Evolutionary conservation across 2,113 vertebrate species (phyloP).

Genomic region (Perca schrenkii): DNA sequence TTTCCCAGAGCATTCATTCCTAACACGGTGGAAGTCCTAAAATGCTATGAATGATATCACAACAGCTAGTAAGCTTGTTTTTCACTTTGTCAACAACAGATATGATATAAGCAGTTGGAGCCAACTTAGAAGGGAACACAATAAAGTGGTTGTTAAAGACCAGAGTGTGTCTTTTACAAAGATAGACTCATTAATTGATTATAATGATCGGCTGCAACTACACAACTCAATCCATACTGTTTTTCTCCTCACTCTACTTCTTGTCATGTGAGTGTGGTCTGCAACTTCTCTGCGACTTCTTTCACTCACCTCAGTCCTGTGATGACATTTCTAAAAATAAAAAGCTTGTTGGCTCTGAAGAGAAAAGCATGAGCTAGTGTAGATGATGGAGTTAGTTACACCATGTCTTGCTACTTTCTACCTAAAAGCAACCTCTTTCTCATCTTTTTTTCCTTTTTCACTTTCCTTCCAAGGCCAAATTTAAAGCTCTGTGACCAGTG

Average conservation of each 20-base stretch:
- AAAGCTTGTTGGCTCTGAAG: slow-evolving; percentile 36
- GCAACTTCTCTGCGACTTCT: slow-evolving; percentile 13
- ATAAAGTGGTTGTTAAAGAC: slow-evolving; percentile 17
- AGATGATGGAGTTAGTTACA: slow-evolving; percentile 50
- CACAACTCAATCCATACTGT: not conserved
- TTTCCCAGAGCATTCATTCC: not conserved
- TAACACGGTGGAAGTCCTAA: not conserved
- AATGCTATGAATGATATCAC: not conserved
- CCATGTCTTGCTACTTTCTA: slow-evolving; percentile 16
- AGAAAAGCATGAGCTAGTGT: slow-evolving; percentile 38
- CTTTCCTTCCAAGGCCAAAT: slow-evolving; percentile 6
- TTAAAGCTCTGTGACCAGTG: not conserved
- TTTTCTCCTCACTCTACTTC: slow-evolving; percentile 4
- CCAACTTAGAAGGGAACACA: slow-evolving; percentile 4
- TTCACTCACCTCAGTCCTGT: slow-evolving; percentile 28
- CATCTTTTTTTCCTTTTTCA: not conserved
- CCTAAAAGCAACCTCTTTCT: slow-evolving; percentile 23
- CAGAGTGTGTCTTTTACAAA: slow-evolving; percentile 2
- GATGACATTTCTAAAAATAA: slow-evolving; percentile 67
- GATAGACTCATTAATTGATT: slow-evolving; percentile 6
- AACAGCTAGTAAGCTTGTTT: not conserved
- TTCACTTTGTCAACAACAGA: slow-evolving; percentile 10
- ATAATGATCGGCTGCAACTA: not conserved
- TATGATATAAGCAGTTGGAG: slow-evolving; percentile 40
- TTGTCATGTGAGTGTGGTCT: slow-evolving; percentile 8